Base-by-base conservation (phyloP, 2,888 invertebrate species). In the Platerodrilus igneus region DNA sequence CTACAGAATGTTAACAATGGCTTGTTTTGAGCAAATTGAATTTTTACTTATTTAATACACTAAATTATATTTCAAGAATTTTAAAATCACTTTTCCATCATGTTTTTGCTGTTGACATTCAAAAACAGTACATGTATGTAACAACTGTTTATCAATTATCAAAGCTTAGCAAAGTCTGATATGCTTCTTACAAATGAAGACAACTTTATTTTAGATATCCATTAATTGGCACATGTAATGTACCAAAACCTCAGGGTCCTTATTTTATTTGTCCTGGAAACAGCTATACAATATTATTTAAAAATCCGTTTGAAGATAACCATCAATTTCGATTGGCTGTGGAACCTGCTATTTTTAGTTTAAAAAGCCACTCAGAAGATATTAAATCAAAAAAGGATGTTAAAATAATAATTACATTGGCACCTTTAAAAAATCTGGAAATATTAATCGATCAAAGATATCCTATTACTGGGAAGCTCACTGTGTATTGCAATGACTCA, bases 241-340 rank as follows among this genome's bases (percentile, higher is more conserved):
- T 59, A n/a, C 72, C 74, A 5, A 71, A 67, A 51, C 73, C 74
- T 7, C 72, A 72, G 57, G 74, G 74, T 14, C 74, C 74, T 0
- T 69, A 63, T 48, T 54, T 56, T 4, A 55, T 74, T 14, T 68
- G 64, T 47, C 57, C 66, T 5, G 68, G 68, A 6, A 37, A 37
- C 15, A 54, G 55, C 2, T 57, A 62, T 1, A 47, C 59, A 4
- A 67, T 73, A 46, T 58, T 61, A n/a, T 73, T 74, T 58, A 59
- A 66, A 37, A 74, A 74, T 52, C 67, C 72, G 4, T 74, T 72
- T 49, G 51, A 55, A 4, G 59, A 61, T 20, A 55, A 63, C 4
- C 62, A 63, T 17, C 57, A 56, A 6, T 74, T 72, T 51, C 55
- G 55, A 10, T 70, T 67, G 55, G 57, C 58, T 35, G 62, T 68